Evolutionary conservation across 2,888 invertebrate genomes (phyloP).

Genomic region (Cataglyphis albicans): DNA sequence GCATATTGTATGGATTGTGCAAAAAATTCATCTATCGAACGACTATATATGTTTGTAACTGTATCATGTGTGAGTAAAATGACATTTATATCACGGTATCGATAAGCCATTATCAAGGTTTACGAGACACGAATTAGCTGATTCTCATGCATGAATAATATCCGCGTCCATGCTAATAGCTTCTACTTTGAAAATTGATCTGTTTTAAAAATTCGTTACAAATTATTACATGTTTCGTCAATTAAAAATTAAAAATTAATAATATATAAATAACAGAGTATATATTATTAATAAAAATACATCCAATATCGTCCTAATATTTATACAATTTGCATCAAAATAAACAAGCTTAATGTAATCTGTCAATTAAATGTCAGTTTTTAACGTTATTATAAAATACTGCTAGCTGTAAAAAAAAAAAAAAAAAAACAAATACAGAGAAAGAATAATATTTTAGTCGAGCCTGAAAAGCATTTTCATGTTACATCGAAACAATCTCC

Average conservation of each 20-base stretch:
- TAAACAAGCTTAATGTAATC: background rate
- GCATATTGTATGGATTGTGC: background rate
- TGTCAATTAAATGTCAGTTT: background rate
- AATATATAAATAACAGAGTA: background rate
- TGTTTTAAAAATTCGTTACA: constrained; percentile 16
- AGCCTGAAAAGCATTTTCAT: constrained; percentile 31
- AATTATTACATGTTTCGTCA: constrained; percentile 26
- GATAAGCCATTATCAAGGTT: constrained; percentile 43
- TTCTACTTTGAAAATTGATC: background rate
- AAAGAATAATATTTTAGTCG: constrained; percentile 38
- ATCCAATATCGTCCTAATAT: background rate
- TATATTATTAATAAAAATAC: background rate
- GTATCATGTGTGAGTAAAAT: constrained; percentile 20
- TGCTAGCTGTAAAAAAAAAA: constrained; percentile 9
- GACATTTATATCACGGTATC: constrained; percentile 26
- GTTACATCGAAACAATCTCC: constrained; percentile 25
- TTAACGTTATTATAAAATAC: background rate
- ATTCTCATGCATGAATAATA: constrained; percentile 38
- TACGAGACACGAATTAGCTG: constrained; percentile 22
- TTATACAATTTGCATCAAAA: background rate
- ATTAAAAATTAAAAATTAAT: constrained; percentile 8
- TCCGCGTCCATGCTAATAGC: constrained; percentile 11
- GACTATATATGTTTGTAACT: constrained; percentile 16
- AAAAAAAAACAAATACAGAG: background rate
- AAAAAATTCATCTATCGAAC: constrained; percentile 38